Base-by-base conservation (phyloP, 1,140 invertebrate species). In the Drosophila tani region DNA sequence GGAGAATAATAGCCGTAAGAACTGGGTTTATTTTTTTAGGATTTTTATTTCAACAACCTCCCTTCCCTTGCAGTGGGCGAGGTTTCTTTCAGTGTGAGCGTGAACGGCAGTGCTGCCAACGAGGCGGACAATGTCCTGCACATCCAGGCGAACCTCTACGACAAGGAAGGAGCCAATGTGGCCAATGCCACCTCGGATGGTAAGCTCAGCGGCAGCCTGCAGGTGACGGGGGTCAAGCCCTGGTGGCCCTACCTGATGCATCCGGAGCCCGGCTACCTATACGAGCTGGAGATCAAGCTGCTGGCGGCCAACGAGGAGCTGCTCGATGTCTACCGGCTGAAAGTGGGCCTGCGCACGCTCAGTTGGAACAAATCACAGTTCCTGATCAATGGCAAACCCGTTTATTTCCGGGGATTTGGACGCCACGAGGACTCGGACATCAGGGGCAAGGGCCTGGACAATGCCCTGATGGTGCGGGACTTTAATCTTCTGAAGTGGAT, bases 221-320 rank as follows among this genome's bases (percentile, higher is more conserved):
- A 95, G 73, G 93, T 98, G 21, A 93, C 94, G 4, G 95, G 96
- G 80, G 96, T 96, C 0, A 96, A 96, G 57, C 94, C 98, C 7
- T 99, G 98, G 98, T 99, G 98, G 98, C 97, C 98, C 0, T 97
- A 96, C 92, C 94, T 97, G n/a, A 98, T 98, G 97, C 93, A 95
- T 81, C 92, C 94, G 0, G 92, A 95, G 5, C 96, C 96, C 15
- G 98, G 96, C n/a, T 98, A 98, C 86, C 92, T 97, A 17, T 98
- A 98, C 83, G 96, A 95, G 15, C 92, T 98, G 24, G 95, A 97
- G 94, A 96, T 98, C 8, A 81, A 86, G 50, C 29, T 93, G 35
- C 67, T 91, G 68, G 53, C 53, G n/a, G 70, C 74, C 19, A 76
- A 92, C 41, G 93, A 94, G 73, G 93, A 93, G n/a, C 79, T 93